phyloP scores from a whole-genome alignment of 2,797 vertebrate species.

The Typhlichthys eigenmanni region DNA sequence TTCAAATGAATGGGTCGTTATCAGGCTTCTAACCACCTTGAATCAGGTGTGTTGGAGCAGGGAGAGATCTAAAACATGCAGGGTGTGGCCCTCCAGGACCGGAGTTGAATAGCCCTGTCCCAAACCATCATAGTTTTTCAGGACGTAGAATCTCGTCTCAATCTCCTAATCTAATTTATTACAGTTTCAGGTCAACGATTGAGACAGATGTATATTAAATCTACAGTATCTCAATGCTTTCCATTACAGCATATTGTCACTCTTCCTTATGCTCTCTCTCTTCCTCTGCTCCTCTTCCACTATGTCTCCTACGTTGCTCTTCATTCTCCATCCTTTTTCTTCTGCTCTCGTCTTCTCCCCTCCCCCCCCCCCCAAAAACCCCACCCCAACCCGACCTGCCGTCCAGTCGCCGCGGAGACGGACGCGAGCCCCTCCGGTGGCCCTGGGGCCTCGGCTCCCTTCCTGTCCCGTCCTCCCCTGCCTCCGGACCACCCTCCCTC shows the following conservation, averaged over 20 bases:
- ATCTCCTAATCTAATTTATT: no score
- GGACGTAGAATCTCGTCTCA: no score
- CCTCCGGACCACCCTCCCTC: constrained; percentile 42
- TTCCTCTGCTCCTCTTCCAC: constrained; percentile 13
- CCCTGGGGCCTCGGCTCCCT: constrained; percentile 54
- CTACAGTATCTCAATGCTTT: constrained; percentile 13
- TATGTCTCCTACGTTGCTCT: not conserved
- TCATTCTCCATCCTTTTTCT: not conserved
- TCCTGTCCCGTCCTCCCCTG: constrained; percentile 39
- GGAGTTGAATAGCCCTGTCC: no score
- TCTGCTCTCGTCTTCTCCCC: not conserved
- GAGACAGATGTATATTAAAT: not conserved
- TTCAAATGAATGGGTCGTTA: no score
- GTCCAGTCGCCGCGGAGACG: constrained; percentile 61
- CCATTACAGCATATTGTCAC: constrained; percentile 2
- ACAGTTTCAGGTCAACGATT: not conserved
- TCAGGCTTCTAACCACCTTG: no score
- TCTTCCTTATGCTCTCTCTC: not conserved
- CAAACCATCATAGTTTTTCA: no score
- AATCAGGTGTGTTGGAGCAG: no score
- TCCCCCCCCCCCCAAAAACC: not conserved
- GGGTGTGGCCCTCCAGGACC: no score
- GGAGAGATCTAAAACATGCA: no score
- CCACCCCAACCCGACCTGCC: constrained; percentile 27
- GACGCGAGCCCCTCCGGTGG: constrained; percentile 47